Percentiles rank a stretch among this genome's conserved stretches.
phyloP scores from a whole-genome alignment of 2,797 vertebrate species.

The Masticophis lateralis region DNA sequence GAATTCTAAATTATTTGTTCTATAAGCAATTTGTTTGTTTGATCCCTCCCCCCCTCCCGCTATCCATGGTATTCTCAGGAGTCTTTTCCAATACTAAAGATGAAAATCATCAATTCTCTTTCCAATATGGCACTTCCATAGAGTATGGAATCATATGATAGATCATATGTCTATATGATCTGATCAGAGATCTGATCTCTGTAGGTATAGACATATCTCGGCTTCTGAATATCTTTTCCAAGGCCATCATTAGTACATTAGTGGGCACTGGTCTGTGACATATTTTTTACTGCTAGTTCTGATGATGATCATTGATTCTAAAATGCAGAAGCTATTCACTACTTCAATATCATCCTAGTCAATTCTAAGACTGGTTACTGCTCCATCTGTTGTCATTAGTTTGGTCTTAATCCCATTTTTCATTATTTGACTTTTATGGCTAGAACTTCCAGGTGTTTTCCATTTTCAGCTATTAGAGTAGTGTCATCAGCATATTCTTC shows the following conservation, averaged over 20 bases:
- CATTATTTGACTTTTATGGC: neutral
- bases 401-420: neutral
- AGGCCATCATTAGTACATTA: neutral
- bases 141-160: too few species aligned
- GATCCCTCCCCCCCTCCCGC: rapidly evolving
- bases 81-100: neutral
- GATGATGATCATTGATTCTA: neutral
- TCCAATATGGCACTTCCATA: neutral
- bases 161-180: too few species aligned
- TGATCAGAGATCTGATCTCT: neutral
- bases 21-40: neutral
- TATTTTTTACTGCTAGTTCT: neutral
- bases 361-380: neutral
- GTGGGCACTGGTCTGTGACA: neutral
- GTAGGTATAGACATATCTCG: neutral
- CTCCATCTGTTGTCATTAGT: neutral
- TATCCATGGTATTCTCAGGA: neutral
- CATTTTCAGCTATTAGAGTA: neutral
- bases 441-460: neutral
- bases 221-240: neutral
- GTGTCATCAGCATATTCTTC: neutral
- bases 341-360: neutral
- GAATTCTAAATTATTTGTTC: neutral
- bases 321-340: neutral
- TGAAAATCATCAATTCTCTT: neutral